These are phyloP conservation scores for Buphagus erythrorhynchus DNA, from an alignment of 2,797 vertebrate genomes.

Conservation along the genomic window DNA sequence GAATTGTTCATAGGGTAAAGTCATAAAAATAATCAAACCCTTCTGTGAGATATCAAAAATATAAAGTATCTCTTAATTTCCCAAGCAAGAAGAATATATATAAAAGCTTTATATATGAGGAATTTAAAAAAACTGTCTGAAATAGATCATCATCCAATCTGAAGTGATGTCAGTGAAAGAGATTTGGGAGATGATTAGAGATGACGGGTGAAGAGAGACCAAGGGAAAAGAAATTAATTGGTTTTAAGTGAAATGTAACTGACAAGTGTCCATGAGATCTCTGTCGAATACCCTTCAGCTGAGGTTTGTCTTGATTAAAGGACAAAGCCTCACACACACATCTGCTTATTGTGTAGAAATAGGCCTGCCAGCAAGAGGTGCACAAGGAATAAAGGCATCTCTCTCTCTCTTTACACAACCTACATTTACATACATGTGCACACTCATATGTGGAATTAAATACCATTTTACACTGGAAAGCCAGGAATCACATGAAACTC, in stretches of 20 bases:
- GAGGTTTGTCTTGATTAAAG: neutral
- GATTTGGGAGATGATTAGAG: slow-evolving; percentile 42
- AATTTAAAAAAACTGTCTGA: neutral
- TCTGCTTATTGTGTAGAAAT: slow-evolving; percentile 2
- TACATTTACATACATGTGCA: neutral
- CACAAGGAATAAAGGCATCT: neutral
- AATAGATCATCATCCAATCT: slow-evolving; percentile 28
- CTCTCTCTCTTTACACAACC: neutral
- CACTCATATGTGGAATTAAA: neutral
- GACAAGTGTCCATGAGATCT: slow-evolving; percentile 41
- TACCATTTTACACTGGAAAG: neutral
- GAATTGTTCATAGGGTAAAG: neutral
- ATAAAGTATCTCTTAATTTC: neutral
- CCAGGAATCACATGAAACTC: neutral
- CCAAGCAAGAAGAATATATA: neutral
- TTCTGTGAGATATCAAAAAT: neutral
- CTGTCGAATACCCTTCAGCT: slow-evolving; percentile 17
- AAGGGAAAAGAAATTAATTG: slow-evolving; percentile 22
- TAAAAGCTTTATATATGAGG: neutral
- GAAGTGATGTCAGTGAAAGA: slow-evolving; percentile 38
- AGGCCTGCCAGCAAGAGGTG: slow-evolving; percentile 12
- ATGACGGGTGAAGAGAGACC: slow-evolving; percentile 34
- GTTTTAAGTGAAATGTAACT: slow-evolving; percentile 22
- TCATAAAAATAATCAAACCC: neutral
- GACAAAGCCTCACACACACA: neutral